Evolutionary conservation across 2,113 vertebrate genomes (phyloP), one percentile per base, ranked within the genome.

Genomic region (Tauraco erythrolophus): DNA sequence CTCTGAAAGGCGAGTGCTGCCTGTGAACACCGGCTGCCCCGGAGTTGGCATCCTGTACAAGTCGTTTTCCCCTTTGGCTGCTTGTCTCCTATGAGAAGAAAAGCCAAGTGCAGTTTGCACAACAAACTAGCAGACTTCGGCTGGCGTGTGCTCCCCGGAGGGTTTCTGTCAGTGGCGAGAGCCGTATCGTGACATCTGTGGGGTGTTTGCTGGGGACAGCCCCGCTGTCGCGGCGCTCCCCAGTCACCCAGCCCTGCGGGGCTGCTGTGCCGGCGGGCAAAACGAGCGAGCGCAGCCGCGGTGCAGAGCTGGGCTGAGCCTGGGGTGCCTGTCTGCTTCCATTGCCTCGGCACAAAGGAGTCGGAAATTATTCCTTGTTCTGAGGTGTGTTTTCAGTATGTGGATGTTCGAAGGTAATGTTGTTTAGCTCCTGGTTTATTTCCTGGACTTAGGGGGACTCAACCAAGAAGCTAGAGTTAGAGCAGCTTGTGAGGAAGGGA

Each of bases 331-430:
- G 35, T 13, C 51, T 0, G 2, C 28, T 54, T 17, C 45, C 45
- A 9, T 25, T 0, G 0, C 5, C 46, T 6, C 4, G 35, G 11
- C 0, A 0, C 28, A 43, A 33, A 22, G 8, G 68, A 11, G 31
- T 7, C 46, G 23, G 60, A 31, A 46, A 10, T 19, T 13, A 46
- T 27, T 15, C 39, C 15, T 6, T 45, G 24, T 17, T 62, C 48
- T 19, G 7, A 3, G 4, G 13, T 48, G 19, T 0, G 0, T 48
- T 74, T 82, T 75, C 51, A 22, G 9, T 14, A 11, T 33, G 10
- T 53, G 60, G 23, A 7, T 37, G 21, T 37, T 64, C 77, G 72
- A 35, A 27, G 21, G 21, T 33, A 19, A 10, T 10, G 21, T 53
- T 53, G 30, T 57, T 62, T 35, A 68, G 27, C 19, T 69, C 7